These are phyloP conservation scores for Hemicentrotus pulcherrimus DNA, from an alignment of 35 echinoderm and acorn worm genomes.

Conservation along the genomic window DNA sequence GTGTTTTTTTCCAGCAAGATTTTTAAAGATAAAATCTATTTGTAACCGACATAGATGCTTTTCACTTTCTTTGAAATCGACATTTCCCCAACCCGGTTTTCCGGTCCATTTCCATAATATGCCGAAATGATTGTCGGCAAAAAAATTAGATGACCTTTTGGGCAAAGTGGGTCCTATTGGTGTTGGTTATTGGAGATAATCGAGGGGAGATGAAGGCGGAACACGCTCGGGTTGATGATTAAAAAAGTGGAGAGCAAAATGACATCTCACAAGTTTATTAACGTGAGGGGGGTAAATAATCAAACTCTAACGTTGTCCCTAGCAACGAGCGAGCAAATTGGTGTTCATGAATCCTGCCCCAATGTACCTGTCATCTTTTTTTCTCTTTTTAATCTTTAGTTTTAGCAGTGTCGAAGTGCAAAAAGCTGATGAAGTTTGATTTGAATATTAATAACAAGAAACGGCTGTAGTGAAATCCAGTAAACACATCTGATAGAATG, in stretches of 20 bases:
- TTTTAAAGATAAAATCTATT: too few species aligned
- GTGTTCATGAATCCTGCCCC: too few species aligned
- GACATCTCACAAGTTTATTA: not conserved
- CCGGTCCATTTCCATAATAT: not conserved
- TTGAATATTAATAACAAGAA: too few species aligned
- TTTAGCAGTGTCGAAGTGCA: too few species aligned
- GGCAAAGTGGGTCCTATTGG: not conserved
- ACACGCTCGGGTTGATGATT: not conserved
- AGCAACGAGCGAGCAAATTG: not conserved
- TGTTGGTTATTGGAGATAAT: not conserved
- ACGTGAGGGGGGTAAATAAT: not conserved
- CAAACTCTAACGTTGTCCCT: not conserved
- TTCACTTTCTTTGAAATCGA: not conserved
- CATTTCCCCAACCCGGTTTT: not conserved
- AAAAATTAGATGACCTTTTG: not conserved
- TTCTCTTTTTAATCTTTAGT: not conserved
- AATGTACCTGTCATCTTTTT: not conserved
- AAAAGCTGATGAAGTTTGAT: too few species aligned
- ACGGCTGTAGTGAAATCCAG: too few species aligned
- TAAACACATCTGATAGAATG: too few species aligned
- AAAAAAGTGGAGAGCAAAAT: not conserved
- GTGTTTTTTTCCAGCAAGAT: not conserved
- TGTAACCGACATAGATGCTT: not conserved
- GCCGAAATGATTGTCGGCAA: not conserved
- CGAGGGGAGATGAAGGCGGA: not conserved